These are phyloP conservation scores for Emys orbicularis DNA, from an alignment of 2,797 vertebrate species.

Conservation along the genomic window DNA sequence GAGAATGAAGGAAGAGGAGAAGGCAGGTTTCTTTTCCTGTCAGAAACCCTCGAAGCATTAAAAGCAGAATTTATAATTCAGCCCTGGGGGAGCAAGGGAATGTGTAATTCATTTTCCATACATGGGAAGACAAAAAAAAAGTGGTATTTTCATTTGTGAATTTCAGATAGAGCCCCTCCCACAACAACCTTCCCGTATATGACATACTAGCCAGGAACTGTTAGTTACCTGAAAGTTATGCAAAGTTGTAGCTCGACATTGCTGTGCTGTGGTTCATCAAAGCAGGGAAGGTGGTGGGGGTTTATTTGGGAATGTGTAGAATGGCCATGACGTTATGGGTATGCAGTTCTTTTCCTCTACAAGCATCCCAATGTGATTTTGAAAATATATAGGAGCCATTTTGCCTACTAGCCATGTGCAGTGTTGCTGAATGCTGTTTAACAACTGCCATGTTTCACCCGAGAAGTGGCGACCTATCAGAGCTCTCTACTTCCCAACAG, in stretches of 20 bases:
- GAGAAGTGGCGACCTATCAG: neutral
- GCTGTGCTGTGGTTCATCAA: fast-evolving
- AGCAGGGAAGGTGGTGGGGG: fast-evolving
- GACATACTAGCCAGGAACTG: fast-evolving
- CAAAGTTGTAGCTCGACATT: neutral
- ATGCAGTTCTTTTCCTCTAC: neutral
- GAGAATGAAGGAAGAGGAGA: neutral
- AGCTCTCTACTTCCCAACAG: neutral
- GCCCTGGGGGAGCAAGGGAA: neutral
- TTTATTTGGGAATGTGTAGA: neutral
- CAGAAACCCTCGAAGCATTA: neutral
- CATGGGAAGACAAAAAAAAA: neutral
- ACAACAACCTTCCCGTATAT: fast-evolving
- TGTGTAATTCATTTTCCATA: conserved; percentile 30
- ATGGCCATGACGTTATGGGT: neutral
- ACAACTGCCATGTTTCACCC: neutral
- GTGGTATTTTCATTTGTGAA: neutral
- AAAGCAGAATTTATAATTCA: conserved; percentile 11
- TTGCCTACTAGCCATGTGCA: neutral
- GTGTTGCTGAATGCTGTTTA: too few relatives aligned
- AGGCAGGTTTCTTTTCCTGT: neutral
- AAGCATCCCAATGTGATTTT: neutral
- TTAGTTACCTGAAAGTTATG: neutral
- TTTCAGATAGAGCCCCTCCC: fast-evolving
- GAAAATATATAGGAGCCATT: neutral